Conservation (phyloP, 2,797 vertebrate species). For the Simalia tracyae region DNA sequence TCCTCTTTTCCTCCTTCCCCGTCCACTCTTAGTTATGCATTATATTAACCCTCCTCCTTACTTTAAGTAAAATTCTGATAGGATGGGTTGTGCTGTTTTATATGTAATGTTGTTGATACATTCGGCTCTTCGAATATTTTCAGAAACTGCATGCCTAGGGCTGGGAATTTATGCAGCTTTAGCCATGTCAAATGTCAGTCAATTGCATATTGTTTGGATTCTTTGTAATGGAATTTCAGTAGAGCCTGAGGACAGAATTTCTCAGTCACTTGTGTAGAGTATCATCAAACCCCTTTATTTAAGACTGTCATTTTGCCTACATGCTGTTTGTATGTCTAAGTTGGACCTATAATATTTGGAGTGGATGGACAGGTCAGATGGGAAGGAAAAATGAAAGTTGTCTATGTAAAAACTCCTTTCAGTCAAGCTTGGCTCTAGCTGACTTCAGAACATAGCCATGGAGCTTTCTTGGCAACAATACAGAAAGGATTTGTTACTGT, state of each 20-base stretch:
- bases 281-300: background rate
- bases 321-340: background rate
- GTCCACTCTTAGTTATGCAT: background rate
- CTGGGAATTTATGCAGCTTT: background rate
- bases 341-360: background rate
- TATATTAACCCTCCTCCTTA: background rate
- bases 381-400: background rate
- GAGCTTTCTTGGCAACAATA: background rate
- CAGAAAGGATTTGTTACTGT: background rate
- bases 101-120: background rate
- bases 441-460: background rate
- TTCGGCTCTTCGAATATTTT: background rate
- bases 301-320: background rate
- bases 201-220: background rate
- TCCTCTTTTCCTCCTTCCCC: background rate
- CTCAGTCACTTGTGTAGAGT: background rate
- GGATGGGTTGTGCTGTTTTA: background rate
- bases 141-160: background rate
- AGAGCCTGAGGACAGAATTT: background rate
- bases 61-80: background rate
- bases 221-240: background rate
- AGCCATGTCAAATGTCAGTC: background rate
- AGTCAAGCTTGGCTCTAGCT: background rate
- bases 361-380: background rate
- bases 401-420: background rate